Conservation (phyloP, 2,888 invertebrate genomes). For the Melanchra persicariae region DNA sequence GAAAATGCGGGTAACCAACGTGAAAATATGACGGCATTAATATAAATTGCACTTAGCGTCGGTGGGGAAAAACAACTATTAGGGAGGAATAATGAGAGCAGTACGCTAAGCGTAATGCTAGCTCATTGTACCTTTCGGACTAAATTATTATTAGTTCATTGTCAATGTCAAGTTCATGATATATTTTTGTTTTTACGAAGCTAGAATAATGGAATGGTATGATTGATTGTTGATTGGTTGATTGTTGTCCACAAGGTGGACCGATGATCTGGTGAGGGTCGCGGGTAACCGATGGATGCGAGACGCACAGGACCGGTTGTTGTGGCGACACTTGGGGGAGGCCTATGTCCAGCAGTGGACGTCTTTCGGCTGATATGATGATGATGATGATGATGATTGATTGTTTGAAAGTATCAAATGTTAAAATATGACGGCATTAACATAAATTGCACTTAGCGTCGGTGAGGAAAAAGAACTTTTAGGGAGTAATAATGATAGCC, state of each 20-base stretch:
- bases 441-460: slow-evolving; percentile 87
- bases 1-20: slow-evolving; percentile 88
- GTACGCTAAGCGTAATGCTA: slow-evolving; percentile 63
- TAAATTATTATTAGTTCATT: slow-evolving; percentile 23
- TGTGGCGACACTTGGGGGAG: too few relatives aligned
- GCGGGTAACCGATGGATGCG: too few relatives aligned
- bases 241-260: too few relatives aligned
- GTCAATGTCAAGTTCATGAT: slow-evolving; percentile 43
- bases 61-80: slow-evolving; percentile 83
- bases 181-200: neutral
- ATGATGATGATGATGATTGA: too few relatives aligned
- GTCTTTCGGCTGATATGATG: too few relatives aligned
- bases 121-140: slow-evolving; percentile 56
- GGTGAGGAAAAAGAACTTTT: slow-evolving; percentile 83
- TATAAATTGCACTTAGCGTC: slow-evolving; percentile 87
- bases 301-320: too few relatives aligned
- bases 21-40: slow-evolving; percentile 89
- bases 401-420: slow-evolving; percentile 78
- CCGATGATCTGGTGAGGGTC: too few relatives aligned
- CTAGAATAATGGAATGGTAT: neutral
- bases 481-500: slow-evolving; percentile 63
- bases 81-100: slow-evolving; percentile 64
- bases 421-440: slow-evolving; percentile 89
- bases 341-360: too few relatives aligned
- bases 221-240: neutral